Conservation (phyloP, 2,797 vertebrate species). For the Setipinna tenuifilis region DNA sequence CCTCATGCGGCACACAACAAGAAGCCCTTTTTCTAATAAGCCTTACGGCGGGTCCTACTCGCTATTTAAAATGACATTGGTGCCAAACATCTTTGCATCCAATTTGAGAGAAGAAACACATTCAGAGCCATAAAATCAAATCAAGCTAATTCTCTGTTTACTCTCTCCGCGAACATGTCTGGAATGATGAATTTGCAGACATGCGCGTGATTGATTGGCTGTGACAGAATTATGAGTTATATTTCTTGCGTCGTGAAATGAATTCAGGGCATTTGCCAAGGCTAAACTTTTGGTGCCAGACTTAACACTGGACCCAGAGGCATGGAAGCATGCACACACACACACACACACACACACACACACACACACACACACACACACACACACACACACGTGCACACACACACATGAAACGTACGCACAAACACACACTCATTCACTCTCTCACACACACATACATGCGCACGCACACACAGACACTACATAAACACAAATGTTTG, state of each 20-base stretch:
- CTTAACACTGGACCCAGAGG: neutral
- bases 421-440: neutral
- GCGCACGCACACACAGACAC: too few species aligned
- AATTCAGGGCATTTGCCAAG: constrained; percentile 8
- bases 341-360: constrained; percentile 2
- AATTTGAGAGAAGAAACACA: neutral
- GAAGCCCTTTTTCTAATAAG: neutral
- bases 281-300: neutral
- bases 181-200: neutral
- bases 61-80: neutral
- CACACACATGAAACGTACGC: neutral
- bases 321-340: neutral
- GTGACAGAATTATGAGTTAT: constrained; percentile 19
- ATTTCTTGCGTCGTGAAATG: constrained; percentile 6
- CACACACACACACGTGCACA: neutral
- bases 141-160: neutral
- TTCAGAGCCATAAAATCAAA: neutral
- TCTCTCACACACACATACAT: too few species aligned
- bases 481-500: constrained; percentile 13
- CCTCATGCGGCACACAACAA: neutral
- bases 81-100: neutral
- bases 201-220: neutral
- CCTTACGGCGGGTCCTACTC: neutral
- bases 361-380: neutral
- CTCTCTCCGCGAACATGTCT: neutral